Evolutionary conservation across 2,113 vertebrate genomes (phyloP), one percentile per base, ranked within the genome.

Genomic region (Chaenogobius annularis): DNA sequence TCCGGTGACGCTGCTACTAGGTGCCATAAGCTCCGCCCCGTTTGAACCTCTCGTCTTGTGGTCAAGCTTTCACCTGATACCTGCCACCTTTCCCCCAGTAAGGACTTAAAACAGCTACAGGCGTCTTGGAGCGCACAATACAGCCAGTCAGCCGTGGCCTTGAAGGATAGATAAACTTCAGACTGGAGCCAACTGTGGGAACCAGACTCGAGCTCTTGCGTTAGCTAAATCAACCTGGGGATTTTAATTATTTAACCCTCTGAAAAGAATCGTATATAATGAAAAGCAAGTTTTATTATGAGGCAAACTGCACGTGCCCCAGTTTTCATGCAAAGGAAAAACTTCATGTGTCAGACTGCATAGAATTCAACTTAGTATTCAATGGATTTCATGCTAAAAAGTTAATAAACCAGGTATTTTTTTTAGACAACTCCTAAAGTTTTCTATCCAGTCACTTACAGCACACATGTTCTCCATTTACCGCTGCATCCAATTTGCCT

Each of bases 51-150:
- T 17, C 26, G 23, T 59, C 69, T 72, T 54, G 40, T 7, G 11
- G 67, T 83, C 26, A 10, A 7, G 79, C 76, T 75, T 86, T 84
- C 73, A 87, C 87, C 86, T 82, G 79, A 82, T 68, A 84, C 74
- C 74, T 12, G 7, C 77, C 0, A 93, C 90, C 92, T 91, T 90
- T 92, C 79, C 67, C 90, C 90, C 56, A 92, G 74, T 90, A 12
- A 35, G 40, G 75, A 72, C 69, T 86, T 55, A 75, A 74, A 12
- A 20, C 69, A 61, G 72, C 73, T 54, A 47, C 56, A 9, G 69
- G 79, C 68, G 11, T 72, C 84, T 85, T 72, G 86, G 4, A 55
- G 61, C 35, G 7, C 59, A 23, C 68, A 22, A 62, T 66, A 31
- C 65, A 66, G 69, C 71, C 71, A 50, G 17, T 70, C 61, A 67